Evolutionary conservation across 2,113 vertebrate genomes (phyloP), one percentile per base, ranked within the genome.

Genomic region (Equus przewalskii): DNA sequence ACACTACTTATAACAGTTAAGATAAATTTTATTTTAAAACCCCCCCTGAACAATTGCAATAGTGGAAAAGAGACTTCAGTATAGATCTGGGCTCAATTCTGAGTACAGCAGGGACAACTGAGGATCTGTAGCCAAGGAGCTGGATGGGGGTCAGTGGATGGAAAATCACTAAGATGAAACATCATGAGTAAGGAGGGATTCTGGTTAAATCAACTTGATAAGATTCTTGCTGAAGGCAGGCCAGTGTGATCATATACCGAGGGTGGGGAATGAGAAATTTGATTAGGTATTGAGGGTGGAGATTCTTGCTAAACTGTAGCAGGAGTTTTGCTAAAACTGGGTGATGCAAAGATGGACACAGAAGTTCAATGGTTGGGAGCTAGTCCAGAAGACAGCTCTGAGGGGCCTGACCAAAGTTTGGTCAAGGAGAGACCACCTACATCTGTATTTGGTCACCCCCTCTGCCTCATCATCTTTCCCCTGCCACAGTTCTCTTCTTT

Each of bases 241-340:
- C 33, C 60, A 44, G 7, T 21, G 19, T 15, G 54, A 46, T 60
- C 13, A 73, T 69, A 73, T 60, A 46, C 54, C 26, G 30, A 60
- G 28, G 10, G 5, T 15, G 7, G 4, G 26, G 12, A 65, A 64
- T 88, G 56, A 26, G 16, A 62, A 85, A n/a, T 69, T 69, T 87
- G 36, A 90, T n/a, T 51, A 79, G n/a, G 41, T 64, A 41, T 15
- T 6, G 33, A 51, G 64, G 44, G 36, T 87, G 19, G 67, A 26
- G 15, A 79, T 67, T 93, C 58, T 97, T 91, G 19, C 15, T 69
- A 76, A 82, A 80, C 21, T 91, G 18, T 72, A 67, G 81, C 16
- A 83, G 58, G 21, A 70, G 18, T 80, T 90, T 94, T 90, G 36
- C 58, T 91, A 87, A 94, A 72, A 89, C 28, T 83, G 18, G 7